These are phyloP conservation scores for Dicerorhinus sumatrensis DNA, from an alignment of 2,113 vertebrate genomes.

Conservation along the genomic window DNA sequence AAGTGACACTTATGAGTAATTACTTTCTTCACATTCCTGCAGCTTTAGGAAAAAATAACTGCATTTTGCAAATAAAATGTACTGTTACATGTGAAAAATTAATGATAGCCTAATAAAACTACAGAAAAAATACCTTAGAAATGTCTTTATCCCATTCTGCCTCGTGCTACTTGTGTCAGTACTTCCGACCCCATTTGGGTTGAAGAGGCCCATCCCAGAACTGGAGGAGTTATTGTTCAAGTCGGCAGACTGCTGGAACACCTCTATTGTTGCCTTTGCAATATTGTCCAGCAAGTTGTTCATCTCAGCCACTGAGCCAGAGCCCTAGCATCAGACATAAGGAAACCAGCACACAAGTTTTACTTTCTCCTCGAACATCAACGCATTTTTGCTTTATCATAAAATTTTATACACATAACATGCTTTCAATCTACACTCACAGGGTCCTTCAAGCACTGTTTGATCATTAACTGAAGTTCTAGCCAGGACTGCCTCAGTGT, in stretches of 20 bases:
- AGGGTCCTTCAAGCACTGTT: conserved; percentile 88
- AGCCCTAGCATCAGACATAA: conserved; percentile 83
- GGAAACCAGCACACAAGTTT: conserved; percentile 71
- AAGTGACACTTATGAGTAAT: conserved; percentile 18
- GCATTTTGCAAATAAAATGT: neutral
- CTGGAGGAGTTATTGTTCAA: conserved; percentile 85
- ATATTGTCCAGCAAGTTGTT: conserved; percentile 89
- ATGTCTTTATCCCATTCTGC: conserved; percentile 88
- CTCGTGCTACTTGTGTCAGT: conserved; percentile 82
- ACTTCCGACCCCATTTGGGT: conserved; percentile 82
- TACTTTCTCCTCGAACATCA: conserved; percentile 64
- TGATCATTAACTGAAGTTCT: conserved; percentile 90
- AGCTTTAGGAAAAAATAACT: neutral
- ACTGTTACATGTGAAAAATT: neutral
- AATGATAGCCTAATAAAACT: conserved; percentile 24
- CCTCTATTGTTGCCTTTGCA: conserved; percentile 88
- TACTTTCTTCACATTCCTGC: conserved; percentile 20
- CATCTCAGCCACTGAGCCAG: conserved; percentile 89
- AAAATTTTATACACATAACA: neutral
- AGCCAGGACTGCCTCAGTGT: conserved; percentile 89
- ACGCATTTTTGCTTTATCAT: neutral
- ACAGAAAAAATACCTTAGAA: conserved; percentile 85
- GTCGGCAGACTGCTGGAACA: conserved; percentile 90
- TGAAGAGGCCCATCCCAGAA: conserved; percentile 86
- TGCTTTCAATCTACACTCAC: conserved; percentile 81